Evolutionary conservation across 2,797 vertebrate species (phyloP).

Genomic region (Paguma larvata): DNA sequence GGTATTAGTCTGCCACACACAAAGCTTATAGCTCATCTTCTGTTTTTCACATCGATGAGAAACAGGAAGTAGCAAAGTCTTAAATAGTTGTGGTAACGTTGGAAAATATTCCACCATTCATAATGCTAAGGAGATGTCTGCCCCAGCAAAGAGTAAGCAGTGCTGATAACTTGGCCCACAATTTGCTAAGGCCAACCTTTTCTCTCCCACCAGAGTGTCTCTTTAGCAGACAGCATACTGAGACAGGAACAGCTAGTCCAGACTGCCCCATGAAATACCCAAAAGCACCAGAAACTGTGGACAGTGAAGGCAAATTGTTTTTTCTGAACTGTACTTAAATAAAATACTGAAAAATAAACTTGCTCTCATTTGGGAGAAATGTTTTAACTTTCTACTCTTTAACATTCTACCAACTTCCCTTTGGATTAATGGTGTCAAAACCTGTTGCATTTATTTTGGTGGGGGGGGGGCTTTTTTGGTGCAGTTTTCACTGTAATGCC

Average conservation of each 20-base stretch:
- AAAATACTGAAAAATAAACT: conserved; percentile 24
- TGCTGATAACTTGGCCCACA: background rate
- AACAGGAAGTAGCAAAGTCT: background rate
- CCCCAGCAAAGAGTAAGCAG: background rate
- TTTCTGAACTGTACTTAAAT: background rate
- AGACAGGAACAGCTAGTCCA: background rate
- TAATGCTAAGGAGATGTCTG: background rate
- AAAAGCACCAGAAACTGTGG: background rate
- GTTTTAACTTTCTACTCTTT: background rate
- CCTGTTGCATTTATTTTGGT: background rate
- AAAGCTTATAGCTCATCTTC: background rate
- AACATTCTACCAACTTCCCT: background rate
- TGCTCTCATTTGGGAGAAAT: background rate
- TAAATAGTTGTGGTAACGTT: background rate
- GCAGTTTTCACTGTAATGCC: background rate
- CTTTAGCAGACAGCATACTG: background rate
- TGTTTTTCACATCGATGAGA: background rate
- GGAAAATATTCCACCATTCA: background rate
- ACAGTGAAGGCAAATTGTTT: background rate
- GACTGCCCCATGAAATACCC: background rate
- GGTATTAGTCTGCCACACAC: background rate
- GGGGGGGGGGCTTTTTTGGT: too few relatives aligned
- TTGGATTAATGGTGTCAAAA: background rate
- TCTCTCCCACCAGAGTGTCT: background rate
- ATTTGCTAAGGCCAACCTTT: background rate